Evolutionary conservation across 2,113 vertebrate genomes (phyloP), one percentile per base, ranked within the genome.

Genomic region (Corydoras sp.): DNA sequence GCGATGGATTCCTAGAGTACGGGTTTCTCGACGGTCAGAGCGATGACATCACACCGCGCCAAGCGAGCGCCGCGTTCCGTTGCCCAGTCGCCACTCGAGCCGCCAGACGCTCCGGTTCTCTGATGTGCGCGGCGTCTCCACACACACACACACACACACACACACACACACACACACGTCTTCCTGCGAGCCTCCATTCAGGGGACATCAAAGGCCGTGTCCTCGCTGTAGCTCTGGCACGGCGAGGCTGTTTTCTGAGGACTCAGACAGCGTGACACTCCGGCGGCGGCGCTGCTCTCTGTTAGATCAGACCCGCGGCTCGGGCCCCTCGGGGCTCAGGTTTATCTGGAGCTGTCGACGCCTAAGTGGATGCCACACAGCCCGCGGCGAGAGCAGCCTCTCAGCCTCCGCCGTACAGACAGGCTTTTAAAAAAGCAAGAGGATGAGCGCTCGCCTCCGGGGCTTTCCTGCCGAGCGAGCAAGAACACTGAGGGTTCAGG

Each of bases 341-440:
- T 77, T 79, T 80, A 80, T 82, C 78, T 74, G 53, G 56, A 64
- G 72, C 74, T 83, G 77, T 76, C 72, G 76, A 76, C 53, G 64
- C 58, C 71, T 76, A 81, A 76, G 81, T 79, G 75, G 72, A 78
- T 78, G 79, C 68, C 76, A 74, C 72, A 72, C 72, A 83, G 77
- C 81, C 76, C 48, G 67, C 62, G 71, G 79, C 75, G 32, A 82
- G 78, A 81, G 75, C 75, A 81, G 81, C 79, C 81, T 77, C 77
- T 77, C 81, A 76, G 86, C 80, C 81, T 83, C 78, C 85, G 82
- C 77, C 83, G 82, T 83, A 84, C 88, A 84, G 86, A 82, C 81
- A 85, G 80, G 85, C 86, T 84, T 81, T 84, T 88, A 86, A 86
- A 81, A 80, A 82, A 84, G 79, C 82, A 69, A 77, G 71, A 80